Evolutionary conservation across 2,888 invertebrate species (phyloP).

Genomic region (Calameuta filiformis): DNA sequence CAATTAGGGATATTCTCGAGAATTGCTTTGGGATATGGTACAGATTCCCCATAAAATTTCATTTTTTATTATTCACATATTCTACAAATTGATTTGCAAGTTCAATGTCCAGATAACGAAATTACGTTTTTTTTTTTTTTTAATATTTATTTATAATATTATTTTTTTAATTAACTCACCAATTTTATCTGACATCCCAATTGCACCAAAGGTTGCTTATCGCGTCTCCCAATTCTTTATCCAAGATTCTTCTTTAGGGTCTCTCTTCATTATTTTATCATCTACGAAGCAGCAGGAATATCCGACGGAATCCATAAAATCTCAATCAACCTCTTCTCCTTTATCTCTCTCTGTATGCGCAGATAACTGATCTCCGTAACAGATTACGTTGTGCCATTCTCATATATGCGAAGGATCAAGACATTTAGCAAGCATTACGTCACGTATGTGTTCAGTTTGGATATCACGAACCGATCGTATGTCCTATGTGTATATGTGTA

Average conservation of each 20-base stretch:
- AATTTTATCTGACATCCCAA: background rate
- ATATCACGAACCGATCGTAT: background rate
- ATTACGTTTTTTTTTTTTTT: background rate
- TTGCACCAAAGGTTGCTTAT: background rate
- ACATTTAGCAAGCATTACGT: background rate
- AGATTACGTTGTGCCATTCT: background rate
- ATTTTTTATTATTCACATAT: background rate
- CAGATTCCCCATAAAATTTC: background rate
- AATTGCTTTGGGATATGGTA: background rate
- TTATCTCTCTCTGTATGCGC: background rate
- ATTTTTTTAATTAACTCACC: background rate
- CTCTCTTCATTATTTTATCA: background rate
- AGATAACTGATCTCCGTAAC: background rate
- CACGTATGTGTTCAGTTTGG: background rate
- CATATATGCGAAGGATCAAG: background rate
- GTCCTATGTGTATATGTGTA: background rate
- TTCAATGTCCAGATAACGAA: background rate
- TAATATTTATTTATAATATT: too few relatives aligned
- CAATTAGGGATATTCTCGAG: constrained; percentile 17
- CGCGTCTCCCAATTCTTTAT: background rate
- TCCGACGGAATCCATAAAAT: background rate
- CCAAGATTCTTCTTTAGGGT: background rate
- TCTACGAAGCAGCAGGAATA: background rate
- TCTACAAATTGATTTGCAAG: background rate
- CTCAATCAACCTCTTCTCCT: background rate